These are phyloP conservation scores for Acropternis orthonyx DNA, from an alignment of 2,797 vertebrate species.

Conservation along the genomic window DNA sequence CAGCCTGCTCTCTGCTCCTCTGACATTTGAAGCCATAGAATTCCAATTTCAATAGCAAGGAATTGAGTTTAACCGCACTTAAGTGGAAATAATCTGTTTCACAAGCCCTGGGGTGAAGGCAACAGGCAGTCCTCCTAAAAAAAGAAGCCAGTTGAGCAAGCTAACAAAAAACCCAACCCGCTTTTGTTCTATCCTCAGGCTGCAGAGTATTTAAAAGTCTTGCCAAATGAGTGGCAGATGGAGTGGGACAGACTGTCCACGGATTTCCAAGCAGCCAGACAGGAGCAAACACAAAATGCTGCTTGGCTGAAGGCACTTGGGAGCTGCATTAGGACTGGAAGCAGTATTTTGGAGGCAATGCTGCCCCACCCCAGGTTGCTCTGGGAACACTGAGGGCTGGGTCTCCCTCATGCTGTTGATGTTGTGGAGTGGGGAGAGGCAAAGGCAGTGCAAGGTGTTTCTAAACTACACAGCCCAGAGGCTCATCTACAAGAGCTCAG, in stretches of 20 bases:
- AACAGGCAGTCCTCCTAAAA: neutral
- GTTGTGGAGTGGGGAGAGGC: neutral
- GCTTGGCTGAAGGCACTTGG: neutral
- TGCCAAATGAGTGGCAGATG: slow-evolving; percentile 44
- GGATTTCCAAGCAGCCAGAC: slow-evolving; percentile 3
- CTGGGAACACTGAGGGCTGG: neutral
- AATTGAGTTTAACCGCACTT: neutral
- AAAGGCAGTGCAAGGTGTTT: neutral
- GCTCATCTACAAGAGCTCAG: neutral
- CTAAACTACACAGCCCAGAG: neutral
- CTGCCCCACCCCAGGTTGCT: neutral
- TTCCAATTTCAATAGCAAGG: neutral
- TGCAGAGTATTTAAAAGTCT: neutral
- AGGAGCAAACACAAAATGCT: neutral
- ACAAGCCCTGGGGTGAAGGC: neutral
- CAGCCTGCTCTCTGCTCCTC: neutral
- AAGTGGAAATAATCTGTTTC: neutral
- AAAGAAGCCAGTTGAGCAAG: neutral
- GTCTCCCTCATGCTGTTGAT: neutral
- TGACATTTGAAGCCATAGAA: neutral
- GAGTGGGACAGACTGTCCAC: slow-evolving; percentile 3
- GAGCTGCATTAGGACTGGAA: neutral
- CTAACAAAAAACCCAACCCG: neutral
- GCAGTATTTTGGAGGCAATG: neutral
- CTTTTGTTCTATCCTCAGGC: neutral